A percentile compares a stretch with the other conserved stretches of the same genome.
Evolutionary conservation across 1,140 invertebrate genomes (phyloP).

Genomic region (Cydia amplana): DNA sequence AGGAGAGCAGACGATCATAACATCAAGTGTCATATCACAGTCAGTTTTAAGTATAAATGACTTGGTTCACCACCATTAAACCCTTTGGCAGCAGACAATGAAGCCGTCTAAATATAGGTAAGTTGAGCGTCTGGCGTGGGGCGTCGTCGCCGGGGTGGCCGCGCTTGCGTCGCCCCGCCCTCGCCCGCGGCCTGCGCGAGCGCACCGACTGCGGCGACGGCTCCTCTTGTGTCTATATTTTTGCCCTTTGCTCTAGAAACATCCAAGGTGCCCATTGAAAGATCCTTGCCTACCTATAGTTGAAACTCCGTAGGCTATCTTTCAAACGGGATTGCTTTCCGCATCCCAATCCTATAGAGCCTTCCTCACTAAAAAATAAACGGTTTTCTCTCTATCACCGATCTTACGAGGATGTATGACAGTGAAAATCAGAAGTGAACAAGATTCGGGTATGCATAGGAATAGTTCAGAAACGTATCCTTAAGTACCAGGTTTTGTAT

Average conservation of each 20-base stretch:
- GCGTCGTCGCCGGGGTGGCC: constrained; percentile 63
- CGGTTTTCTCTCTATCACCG: too few relatives aligned
- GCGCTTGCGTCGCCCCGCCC: constrained; percentile 56
- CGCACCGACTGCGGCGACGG: constrained; percentile 10
- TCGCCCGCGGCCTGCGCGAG: constrained; percentile 44
- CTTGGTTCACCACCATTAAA: constrained; percentile 17
- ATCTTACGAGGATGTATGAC: too few relatives aligned
- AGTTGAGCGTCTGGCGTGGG: constrained; percentile 39
- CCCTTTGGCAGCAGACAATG: constrained; percentile 28
- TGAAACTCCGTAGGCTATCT: too few relatives aligned
- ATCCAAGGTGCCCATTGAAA: background rate
- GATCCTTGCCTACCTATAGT: background rate
- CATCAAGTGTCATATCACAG: constrained; percentile 20
- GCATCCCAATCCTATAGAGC: too few relatives aligned
- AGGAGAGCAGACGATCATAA: background rate
- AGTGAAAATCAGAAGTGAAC: too few relatives aligned
- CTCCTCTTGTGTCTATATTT: constrained; percentile 25
- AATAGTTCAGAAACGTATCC: too few relatives aligned
- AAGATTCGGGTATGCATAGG: too few relatives aligned
- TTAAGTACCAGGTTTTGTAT: too few relatives aligned
- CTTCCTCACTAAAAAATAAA: too few relatives aligned
- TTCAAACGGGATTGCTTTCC: too few relatives aligned
- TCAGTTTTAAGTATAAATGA: constrained; percentile 26
- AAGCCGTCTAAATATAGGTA: constrained; percentile 32
- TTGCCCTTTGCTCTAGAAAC: constrained; percentile 7